A percentile compares a stretch with the other conserved stretches of the same genome.
Conservation (phyloP, 1,140 invertebrate genomes). For the Cardiocondyla obscurior region DNA sequence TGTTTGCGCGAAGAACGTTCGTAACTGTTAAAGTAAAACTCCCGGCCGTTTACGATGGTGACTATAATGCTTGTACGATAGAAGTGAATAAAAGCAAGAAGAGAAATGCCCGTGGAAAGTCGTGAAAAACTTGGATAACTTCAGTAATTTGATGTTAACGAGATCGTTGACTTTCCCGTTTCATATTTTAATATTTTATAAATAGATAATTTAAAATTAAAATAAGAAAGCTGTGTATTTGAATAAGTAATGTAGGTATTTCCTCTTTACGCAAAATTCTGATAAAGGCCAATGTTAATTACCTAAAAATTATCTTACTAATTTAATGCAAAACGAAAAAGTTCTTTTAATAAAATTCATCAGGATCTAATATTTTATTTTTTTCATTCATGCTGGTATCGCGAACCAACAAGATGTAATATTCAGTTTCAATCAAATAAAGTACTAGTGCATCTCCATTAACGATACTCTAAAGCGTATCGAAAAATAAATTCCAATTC, state of each 20-base stretch:
- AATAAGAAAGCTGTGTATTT: neutral
- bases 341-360: slow-evolving; percentile 37
- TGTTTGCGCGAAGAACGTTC: neutral
- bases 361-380: slow-evolving; percentile 27
- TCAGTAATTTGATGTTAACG: neutral
- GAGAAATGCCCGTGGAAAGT: neutral
- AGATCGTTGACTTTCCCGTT: neutral
- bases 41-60: neutral
- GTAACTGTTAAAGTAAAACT: neutral
- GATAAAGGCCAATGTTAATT: neutral
- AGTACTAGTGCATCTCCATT: neutral
- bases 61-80: neutral
- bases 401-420: slow-evolving; percentile 16
- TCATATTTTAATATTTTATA: slow-evolving; percentile 11
- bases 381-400: neutral
- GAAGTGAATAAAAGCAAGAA: neutral
- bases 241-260: neutral
- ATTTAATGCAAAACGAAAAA: slow-evolving; percentile 7
- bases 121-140: neutral
- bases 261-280: neutral
- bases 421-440: slow-evolving; percentile 34
- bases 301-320: neutral
- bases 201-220: neutral
- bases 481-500: neutral
- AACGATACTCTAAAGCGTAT: neutral